Evolutionary conservation across 2,888 invertebrate genomes (phyloP), one percentile per base, ranked within the genome.

Genomic region (Erebia epiphron): DNA sequence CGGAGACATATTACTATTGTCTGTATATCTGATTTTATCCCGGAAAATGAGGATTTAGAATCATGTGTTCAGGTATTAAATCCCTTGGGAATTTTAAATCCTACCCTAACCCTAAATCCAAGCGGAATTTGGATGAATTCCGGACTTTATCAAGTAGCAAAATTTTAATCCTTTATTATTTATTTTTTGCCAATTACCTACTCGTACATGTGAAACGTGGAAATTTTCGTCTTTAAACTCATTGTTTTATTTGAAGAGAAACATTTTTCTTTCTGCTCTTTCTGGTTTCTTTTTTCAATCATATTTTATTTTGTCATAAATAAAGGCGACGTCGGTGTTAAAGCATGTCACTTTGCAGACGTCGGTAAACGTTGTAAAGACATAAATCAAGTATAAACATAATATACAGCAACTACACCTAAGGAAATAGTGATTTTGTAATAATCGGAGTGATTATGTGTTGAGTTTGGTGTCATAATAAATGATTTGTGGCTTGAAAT

Each of bases 301-400:
- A 21, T 2, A 13, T 26, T 50, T 63, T 21, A 56, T 56, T 69
- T 60, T 13, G 11, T 46, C 60, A 74, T 79, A 77, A 57, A 14
- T 9, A n/a, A 80, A 82, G 84, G 84, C 80, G 88, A 86, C 80
- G 90, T 91, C 89, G 90, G 91, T 90, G 87, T 90, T 91, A 91
- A 91, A 90, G 87, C 89, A 75, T 66, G 56, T 13, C 41, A 43
- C 62, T 62, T 14, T 49, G 62, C 26, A 57, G 65, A 70, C 67
- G 65, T 67, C 72, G 66, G 41, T 69, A 56, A 66, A 54, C 67
- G 74, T 78, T 78, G 76, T 78, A 78, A 70, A 76, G 77, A 70
- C 76, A 54, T 26, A 72, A 60, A 69, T 74, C 63, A 70, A 72
- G 26, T 62, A 65, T 67, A 57, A 64, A 62, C 50, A 61, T 67